Base-by-base conservation (phyloP, 2,888 invertebrate species). In the Kryphioiulus occultus region DNA sequence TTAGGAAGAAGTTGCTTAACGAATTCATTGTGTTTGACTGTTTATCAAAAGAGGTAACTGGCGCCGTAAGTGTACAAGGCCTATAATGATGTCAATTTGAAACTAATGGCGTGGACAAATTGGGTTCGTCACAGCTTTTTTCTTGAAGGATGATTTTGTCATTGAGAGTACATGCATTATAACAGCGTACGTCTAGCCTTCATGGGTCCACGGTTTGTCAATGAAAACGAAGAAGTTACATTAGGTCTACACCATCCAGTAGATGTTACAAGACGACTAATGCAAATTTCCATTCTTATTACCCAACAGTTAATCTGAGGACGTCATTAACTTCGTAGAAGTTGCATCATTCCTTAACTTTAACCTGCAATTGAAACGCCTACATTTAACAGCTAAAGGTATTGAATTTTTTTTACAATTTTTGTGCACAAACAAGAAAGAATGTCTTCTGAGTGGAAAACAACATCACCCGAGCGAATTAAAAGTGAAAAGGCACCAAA, bases 21-120 rank as follows among this genome's bases (percentile, higher is more conserved):
- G 19, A 59, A 59, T n/a, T 22, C 19, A 59, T 59, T 59, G 59
- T 59, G n/a, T 59, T n/a, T 47, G n/a, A n/a, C 4, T 59, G 59
- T 59, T 3, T 19, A 59, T n/a, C n/a, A 59, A 19, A 59, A 59
- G 59, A 59, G 59, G 59, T 59, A 22, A n/a, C n/a, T 59, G 59
- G 59, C 59, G 59, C 59, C 59, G 22, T 42, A n/a, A 22, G n/a
- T n/a, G 59, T 19, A 59, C 22, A 22, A 42, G 42, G 10, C 0
- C n/a, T 9, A 17, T 19, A 53, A 15, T 53, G 12, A 42, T 0
- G 42, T 15, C 42, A 42, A 42, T 42, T 42, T 42, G 42, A 19
- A 53, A 59, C 22, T 59, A 59, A 59, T 59, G 59, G 59, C n/a
- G 59, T 22, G 59, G 59, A 59, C 59, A 59, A 59, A 59, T 59